A percentile compares a stretch with the other conserved stretches of the same genome.
Conservation (phyloP, 1,140 invertebrate genomes). For the Neocloeon triangulifer region DNA sequence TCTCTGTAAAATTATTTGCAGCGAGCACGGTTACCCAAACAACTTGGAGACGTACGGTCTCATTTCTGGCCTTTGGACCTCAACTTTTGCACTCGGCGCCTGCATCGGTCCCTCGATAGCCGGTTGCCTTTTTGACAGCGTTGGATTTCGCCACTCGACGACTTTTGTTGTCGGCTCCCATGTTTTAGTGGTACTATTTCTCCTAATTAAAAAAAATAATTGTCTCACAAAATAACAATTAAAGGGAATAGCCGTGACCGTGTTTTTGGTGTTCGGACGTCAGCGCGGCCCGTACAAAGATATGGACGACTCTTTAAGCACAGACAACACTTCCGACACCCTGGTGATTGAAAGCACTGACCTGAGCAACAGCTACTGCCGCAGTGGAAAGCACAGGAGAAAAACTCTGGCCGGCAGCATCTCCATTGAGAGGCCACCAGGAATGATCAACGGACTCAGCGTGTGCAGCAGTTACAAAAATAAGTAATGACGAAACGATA, state of each 20-base stretch:
- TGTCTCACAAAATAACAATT: neutral
- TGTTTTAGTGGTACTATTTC: slow-evolving; percentile 36
- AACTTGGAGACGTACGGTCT: slow-evolving; percentile 61
- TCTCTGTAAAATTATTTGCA: slow-evolving; percentile 15
- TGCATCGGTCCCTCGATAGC: slow-evolving; percentile 60
- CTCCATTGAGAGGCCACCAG: no score
- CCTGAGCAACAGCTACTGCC: slow-evolving; percentile 21
- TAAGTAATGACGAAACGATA: no score
- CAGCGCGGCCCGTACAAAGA: neutral
- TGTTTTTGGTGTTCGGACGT: neutral
- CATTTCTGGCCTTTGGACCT: slow-evolving; percentile 67
- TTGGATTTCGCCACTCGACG: slow-evolving; percentile 44
- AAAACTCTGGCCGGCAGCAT: no score
- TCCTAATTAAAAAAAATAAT: neutral
- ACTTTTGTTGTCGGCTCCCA: slow-evolving; percentile 47
- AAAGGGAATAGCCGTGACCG: neutral
- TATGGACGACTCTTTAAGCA: no score
- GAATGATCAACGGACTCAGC: no score
- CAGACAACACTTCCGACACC: neutral
- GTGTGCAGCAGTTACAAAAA: slow-evolving; percentile 43
- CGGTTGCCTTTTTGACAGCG: slow-evolving; percentile 46
- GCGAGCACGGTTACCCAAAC: slow-evolving; percentile 47
- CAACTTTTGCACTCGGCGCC: slow-evolving; percentile 62
- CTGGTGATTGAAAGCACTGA: slow-evolving; percentile 13
- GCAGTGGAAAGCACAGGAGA: no score